Evolutionary conservation across 2,113 vertebrate genomes (phyloP), one percentile per base, ranked within the genome.

Genomic region (Trinectes maculatus): DNA sequence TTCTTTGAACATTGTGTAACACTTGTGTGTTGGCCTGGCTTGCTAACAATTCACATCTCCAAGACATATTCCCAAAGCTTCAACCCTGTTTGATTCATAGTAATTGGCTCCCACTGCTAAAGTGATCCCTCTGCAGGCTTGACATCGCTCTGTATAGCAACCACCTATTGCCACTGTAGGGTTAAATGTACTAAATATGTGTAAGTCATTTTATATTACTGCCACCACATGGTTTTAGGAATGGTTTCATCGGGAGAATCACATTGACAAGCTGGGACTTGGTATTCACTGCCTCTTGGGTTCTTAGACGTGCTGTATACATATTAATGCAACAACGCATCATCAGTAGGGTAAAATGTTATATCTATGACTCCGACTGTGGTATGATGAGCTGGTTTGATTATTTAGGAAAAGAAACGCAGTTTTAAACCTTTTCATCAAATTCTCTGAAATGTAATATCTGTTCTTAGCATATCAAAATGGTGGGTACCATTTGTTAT

Each of bases 311-410:
- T 55, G 15, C 55, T 51, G 19, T 34, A 47, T 62, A 44, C 46
- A 79, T 77, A 55, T 55, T 57, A 48, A 72, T 66, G 63, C 25
- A n/a, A n/a, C n/a, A n/a, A n/a, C n/a, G n/a, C n/a, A n/a, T n/a
- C n/a, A n/a, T n/a, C n/a, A n/a, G n/a, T n/a, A n/a, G n/a, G n/a
- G n/a, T n/a, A n/a, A n/a, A n/a, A n/a, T n/a, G n/a, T n/a, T n/a
- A n/a, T n/a, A n/a, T n/a, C n/a, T n/a, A n/a, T n/a, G n/a, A n/a
- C n/a, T n/a, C n/a, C n/a, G n/a, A n/a, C n/a, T n/a, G n/a, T n/a
- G n/a, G n/a, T n/a, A n/a, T n/a, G n/a, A n/a, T n/a, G n/a, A n/a
- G n/a, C n/a, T n/a, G n/a, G n/a, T n/a, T n/a, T n/a, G n/a, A n/a
- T n/a, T n/a, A n/a, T n/a, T n/a, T n/a, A n/a, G n/a, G n/a, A n/a